A percentile compares a stretch with the other conserved stretches of the same genome.
phyloP scores from a whole-genome alignment of 2,888 invertebrate species.

The Thymelicus acteon region DNA sequence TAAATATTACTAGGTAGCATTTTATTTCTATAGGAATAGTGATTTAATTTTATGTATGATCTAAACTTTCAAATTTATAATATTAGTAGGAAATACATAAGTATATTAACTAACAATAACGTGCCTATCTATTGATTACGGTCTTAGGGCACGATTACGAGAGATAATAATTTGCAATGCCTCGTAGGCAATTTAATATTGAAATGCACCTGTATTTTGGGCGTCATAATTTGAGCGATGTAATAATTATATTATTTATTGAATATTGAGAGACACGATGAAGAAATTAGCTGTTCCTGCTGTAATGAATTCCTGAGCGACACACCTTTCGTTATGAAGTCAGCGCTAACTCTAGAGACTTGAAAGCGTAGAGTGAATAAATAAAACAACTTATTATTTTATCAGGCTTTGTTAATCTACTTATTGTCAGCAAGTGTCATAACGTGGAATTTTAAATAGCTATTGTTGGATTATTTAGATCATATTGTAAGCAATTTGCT shows the following conservation, averaged over 20 bases:
- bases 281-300: conserved; percentile 50
- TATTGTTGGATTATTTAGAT: neutral
- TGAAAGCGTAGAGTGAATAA: conserved; percentile 40
- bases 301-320: conserved; percentile 65
- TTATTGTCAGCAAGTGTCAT: neutral
- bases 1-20: too few relatives aligned
- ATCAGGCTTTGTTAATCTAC: neutral
- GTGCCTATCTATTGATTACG: neutral
- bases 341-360: conserved; percentile 59
- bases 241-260: conserved; percentile 42
- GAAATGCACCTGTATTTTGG: conserved; percentile 18
- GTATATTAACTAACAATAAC: neutral
- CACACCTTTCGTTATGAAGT: conserved; percentile 79
- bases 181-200: conserved; percentile 20
- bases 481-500: neutral
- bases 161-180: conserved; percentile 17
- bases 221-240: conserved; percentile 34
- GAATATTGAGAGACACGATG: conserved; percentile 38
- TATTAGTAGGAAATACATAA: too few relatives aligned
- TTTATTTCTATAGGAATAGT: too few relatives aligned
- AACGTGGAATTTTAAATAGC: neutral
- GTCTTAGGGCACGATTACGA: neutral
- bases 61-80: too few relatives aligned
- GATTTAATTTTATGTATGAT: too few relatives aligned
- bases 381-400: conserved; percentile 10